phyloP scores from a whole-genome alignment of 1,140 invertebrate genomes.

The Zaprionus gabonicus region DNA sequence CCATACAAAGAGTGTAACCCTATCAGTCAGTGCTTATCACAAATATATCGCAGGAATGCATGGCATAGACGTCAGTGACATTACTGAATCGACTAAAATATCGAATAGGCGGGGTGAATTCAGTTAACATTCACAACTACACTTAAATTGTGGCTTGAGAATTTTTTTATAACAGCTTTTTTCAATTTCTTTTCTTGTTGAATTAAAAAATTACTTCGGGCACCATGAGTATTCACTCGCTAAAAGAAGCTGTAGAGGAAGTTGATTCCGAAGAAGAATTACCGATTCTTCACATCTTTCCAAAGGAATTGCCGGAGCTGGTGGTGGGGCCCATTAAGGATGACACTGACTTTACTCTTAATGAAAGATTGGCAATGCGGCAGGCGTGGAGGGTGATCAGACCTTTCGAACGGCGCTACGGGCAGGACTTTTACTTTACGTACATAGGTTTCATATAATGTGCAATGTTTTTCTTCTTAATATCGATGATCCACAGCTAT shows the following conservation, averaged over 20 bases:
- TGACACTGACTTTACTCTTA: constrained; percentile 54
- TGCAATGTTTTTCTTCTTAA: not conserved
- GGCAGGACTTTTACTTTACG: constrained; percentile 52
- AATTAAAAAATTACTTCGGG: not conserved
- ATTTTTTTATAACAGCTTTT: not conserved
- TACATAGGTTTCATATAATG: not conserved
- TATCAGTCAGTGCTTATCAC: not conserved
- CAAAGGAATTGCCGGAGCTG: constrained; percentile 46
- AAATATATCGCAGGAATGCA: not conserved
- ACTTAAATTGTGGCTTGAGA: not conserved
- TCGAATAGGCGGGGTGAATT: not conserved
- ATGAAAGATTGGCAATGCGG: constrained; percentile 50
- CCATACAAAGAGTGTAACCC: too few relatives aligned
- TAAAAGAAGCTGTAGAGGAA: not conserved
- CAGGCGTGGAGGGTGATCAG: constrained; percentile 56
- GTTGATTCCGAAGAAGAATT: not conserved
- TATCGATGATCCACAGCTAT: constrained; percentile 31
- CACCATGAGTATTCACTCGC: not conserved
- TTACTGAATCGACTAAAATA: not conserved
- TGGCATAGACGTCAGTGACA: not conserved
- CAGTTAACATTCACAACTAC: not conserved
- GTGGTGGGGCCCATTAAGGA: constrained; percentile 41
- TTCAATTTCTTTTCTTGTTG: not conserved
- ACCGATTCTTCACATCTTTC: constrained; percentile 23
- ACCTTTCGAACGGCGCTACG: constrained; percentile 45